Evolutionary conservation across 2,797 vertebrate genomes (phyloP).

Genomic region (Anisognathus igniventris): DNA sequence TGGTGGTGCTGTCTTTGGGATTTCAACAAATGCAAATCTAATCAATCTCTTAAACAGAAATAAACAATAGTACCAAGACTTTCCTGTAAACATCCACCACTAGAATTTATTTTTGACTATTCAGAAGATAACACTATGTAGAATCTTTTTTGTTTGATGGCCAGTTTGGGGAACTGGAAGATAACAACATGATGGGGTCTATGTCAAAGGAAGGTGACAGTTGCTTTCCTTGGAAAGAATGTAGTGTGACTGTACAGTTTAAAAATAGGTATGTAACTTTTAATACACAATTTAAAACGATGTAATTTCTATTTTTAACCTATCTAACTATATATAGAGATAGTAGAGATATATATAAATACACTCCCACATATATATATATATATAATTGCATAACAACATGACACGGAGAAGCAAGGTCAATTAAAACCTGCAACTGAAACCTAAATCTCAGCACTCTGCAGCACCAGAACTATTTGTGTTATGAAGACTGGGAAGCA

Average conservation of each 20-base stretch:
- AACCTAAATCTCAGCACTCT: neutral
- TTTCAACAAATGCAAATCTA: neutral
- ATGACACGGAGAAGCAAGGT: conserved; percentile 24
- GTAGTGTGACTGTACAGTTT: neutral
- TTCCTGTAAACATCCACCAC: neutral
- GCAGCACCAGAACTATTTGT: neutral
- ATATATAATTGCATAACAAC: conserved; percentile 19
- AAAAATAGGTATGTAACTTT: conserved; percentile 38
- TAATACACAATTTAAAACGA: neutral
- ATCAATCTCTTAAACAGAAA: neutral
- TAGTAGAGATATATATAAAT: neutral
- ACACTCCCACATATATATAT: neutral
- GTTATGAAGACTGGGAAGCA: neutral
- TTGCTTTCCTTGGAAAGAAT: conserved; percentile 42
- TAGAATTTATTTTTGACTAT: neutral
- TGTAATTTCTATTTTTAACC: conserved; percentile 28
- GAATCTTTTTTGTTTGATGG: neutral
- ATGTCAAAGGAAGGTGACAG: neutral
- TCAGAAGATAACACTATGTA: neutral
- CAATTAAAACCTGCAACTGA: conserved; percentile 35
- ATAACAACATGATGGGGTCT: neutral
- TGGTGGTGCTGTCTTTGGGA: neutral
- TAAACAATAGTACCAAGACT: neutral
- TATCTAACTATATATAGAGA: neutral
- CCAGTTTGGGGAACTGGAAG: neutral